phyloP scores from a whole-genome alignment of 2,888 invertebrate genomes.

The Seladonia tumulorum region DNA sequence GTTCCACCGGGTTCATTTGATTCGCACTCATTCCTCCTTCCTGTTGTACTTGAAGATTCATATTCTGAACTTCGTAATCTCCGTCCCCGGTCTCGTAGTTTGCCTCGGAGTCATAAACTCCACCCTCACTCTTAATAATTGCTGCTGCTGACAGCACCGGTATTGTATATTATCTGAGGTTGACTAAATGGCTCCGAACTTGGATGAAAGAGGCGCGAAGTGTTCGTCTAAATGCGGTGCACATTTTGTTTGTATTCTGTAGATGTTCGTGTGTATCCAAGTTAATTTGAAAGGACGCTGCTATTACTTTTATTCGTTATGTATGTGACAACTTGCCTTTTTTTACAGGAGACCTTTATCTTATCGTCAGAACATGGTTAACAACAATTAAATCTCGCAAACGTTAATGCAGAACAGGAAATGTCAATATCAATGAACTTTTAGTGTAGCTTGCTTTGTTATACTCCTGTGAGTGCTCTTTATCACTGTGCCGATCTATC shows the following conservation, averaged over 20 bases:
- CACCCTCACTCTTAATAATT: constrained; percentile 19
- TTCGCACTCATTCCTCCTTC: background rate
- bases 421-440: too few species aligned
- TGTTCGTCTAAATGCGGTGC: background rate
- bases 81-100: background rate
- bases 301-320: background rate
- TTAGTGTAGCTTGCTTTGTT: too few species aligned
- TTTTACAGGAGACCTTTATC: too few species aligned
- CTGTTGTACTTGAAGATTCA: constrained; percentile 14
- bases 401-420: too few species aligned
- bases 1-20: constrained; percentile 6
- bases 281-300: background rate
- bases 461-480: too few species aligned
- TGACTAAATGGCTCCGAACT: constrained; percentile 25
- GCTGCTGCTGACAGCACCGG: background rate
- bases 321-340: too few species aligned
- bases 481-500: too few species aligned
- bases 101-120: constrained; percentile 13
- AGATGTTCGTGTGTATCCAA: background rate
- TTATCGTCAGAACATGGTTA: too few species aligned
- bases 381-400: too few species aligned
- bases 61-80: constrained; percentile 12
- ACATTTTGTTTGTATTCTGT: background rate
- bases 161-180: constrained; percentile 17
- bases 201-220: background rate